Evolutionary conservation across 2,888 invertebrate species (phyloP).

Genomic region (Agrotis ipsilon): DNA sequence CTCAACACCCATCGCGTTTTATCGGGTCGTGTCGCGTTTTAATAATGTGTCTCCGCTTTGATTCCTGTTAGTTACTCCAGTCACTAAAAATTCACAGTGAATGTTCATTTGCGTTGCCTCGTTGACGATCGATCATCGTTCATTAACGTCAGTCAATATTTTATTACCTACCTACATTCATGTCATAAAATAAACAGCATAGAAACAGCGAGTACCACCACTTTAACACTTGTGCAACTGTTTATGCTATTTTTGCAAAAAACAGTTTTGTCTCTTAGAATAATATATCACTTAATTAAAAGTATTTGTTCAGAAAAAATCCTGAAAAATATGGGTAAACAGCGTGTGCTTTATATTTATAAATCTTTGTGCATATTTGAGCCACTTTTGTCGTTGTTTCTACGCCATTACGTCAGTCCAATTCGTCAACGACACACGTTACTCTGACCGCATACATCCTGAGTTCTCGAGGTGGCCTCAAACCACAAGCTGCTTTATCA

Average conservation of each 20-base stretch:
- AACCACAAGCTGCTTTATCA: slow-evolving; percentile 23
- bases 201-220: slow-evolving; percentile 15
- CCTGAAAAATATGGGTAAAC: not conserved
- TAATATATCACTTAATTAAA: not conserved
- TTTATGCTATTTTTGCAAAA: slow-evolving; percentile 20
- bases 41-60: too few relatives aligned
- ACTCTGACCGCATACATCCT: slow-evolving; percentile 40
- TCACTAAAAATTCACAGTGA: slow-evolving; percentile 22
- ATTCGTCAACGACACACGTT: slow-evolving; percentile 46
- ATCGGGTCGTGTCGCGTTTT: too few relatives aligned
- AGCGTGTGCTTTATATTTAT: slow-evolving; percentile 1
- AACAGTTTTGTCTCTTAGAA: not conserved
- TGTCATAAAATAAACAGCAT: slow-evolving; percentile 10
- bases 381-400: slow-evolving; percentile 25
- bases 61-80: not conserved
- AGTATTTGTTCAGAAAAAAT: not conserved
- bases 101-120: slow-evolving; percentile 12
- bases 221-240: not conserved
- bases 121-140: slow-evolving; percentile 35
- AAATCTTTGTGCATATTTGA: slow-evolving; percentile 22
- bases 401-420: slow-evolving; percentile 26
- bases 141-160: slow-evolving; percentile 6
- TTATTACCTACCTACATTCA: slow-evolving; percentile 10
- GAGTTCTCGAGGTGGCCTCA: slow-evolving; percentile 22
- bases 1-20: too few relatives aligned